Conservation (phyloP, 2,888 invertebrate genomes). For the Eremobia ochroleuca region DNA sequence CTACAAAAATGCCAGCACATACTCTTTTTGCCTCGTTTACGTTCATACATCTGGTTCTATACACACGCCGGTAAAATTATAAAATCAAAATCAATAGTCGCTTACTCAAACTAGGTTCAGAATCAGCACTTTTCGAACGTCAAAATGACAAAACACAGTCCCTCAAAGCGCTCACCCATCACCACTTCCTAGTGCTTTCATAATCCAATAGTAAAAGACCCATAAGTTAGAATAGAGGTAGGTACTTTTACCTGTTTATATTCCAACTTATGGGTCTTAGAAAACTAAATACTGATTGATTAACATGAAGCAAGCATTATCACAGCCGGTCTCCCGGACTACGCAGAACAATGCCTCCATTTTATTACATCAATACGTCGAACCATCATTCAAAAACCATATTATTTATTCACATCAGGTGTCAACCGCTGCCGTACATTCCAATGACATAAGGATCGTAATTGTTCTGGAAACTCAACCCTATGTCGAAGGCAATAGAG, state of each 20-base stretch:
- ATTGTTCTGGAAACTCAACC: constrained; percentile 19
- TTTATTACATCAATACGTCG: constrained; percentile 70
- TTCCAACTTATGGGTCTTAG: not conserved
- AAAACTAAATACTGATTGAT: not conserved
- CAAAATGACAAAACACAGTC: too few relatives aligned
- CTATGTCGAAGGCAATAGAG: not conserved
- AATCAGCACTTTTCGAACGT: too few relatives aligned
- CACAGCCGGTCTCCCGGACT: constrained; percentile 45
- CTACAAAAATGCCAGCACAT: too few relatives aligned
- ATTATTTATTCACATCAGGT: constrained; percentile 68
- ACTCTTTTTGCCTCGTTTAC: too few relatives aligned
- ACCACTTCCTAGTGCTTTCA: too few relatives aligned
- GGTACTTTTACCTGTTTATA: not conserved
- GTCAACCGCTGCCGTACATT: constrained; percentile 41
- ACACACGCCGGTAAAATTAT: too few relatives aligned
- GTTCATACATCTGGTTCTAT: too few relatives aligned
- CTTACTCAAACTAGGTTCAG: too few relatives aligned
- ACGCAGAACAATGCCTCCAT: constrained; percentile 60
- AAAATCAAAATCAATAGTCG: too few relatives aligned
- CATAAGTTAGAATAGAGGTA: too few relatives aligned
- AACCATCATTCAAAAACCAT: constrained; percentile 62
- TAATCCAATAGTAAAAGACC: too few relatives aligned
- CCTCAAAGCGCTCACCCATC: too few relatives aligned
- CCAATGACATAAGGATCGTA: constrained; percentile 28
- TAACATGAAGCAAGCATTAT: not conserved